phyloP scores from a whole-genome alignment of 2,888 invertebrate species.

The Pecten maximus region DNA sequence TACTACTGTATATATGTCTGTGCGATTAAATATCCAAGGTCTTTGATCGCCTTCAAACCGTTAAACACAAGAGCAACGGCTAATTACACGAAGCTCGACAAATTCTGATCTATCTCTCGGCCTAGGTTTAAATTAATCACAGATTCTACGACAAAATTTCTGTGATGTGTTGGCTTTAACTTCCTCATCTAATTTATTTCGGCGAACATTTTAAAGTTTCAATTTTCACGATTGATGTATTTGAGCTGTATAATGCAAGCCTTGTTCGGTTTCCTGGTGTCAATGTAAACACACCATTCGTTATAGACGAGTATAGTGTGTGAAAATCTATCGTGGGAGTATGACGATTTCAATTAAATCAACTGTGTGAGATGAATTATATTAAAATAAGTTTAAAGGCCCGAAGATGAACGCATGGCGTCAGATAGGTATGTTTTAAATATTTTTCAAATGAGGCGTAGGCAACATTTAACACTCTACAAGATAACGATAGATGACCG shows the following conservation, averaged over 20 bases:
- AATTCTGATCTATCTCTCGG: background rate
- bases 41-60: background rate
- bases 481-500: too few relatives aligned
- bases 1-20: background rate
- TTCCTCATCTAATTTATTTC: background rate
- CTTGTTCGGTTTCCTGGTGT: background rate
- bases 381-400: too few relatives aligned
- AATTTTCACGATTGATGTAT: background rate
- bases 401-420: too few relatives aligned
- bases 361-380: too few relatives aligned
- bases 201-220: slow-evolving; percentile 4
- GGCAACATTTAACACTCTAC: too few relatives aligned
- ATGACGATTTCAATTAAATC: too few relatives aligned
- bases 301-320: too few relatives aligned
- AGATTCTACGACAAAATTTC: background rate
- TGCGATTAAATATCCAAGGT: background rate
- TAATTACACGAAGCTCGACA: background rate
- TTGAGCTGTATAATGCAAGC: background rate
- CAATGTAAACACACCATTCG: too few relatives aligned
- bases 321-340: too few relatives aligned
- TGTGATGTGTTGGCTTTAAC: background rate
- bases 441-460: too few relatives aligned
- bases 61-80: background rate
- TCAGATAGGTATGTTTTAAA: too few relatives aligned
- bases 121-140: background rate